Base-by-base conservation (phyloP, 53 echinoderm and acorn worm species). In the Arbacia lixula region DNA sequence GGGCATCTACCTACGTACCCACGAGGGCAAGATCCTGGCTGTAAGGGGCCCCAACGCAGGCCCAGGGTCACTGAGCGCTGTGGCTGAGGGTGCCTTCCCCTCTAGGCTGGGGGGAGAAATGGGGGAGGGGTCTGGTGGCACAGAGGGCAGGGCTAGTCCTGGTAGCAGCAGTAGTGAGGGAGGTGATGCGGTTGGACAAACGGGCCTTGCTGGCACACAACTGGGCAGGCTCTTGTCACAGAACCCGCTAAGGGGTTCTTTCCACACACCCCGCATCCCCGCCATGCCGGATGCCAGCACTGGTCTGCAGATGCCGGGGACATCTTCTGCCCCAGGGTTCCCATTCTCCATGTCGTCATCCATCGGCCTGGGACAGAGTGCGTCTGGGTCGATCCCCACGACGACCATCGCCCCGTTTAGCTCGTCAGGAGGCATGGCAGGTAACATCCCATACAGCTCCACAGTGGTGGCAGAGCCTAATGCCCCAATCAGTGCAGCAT, bases 1-100 rank as follows among this genome's bases (percentile, higher is more conserved):
- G 76, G 99, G 99, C 1, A 85, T 99, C 74, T 99, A 99, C 85
- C 87, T 99, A 5, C 94, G 99, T 35, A 99, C 94, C 16, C 85
- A 86, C 9, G 99, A 99, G 24, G 99, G 99, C 11, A 76, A 92
- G 36, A 95, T 99, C 80, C 84, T 94, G 3, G 99, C 99, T 16
- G 94, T 99, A 3, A 81, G 99, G 52, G 96, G 96, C 21, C 88
- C 93, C 0, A 75, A 74, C 22, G 68, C 36, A 8, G 82, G 64
- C 24, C 77, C 56, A 58, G 77, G 77, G 24, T 77, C 77, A 5
- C 77, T 77, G 19, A 34, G 37, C n/a, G 77, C 77, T 0, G 77
- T 77, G 60, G 77, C 77, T 22, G 57, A 77, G 40, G 77, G 77
- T 37, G 77, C 58, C 27, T 77, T 77, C 28, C 40, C 77, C 10